Evolutionary conservation across 2,888 invertebrate genomes (phyloP), one percentile per base, ranked within the genome.

Genomic region (Adelognathus sp.): DNA sequence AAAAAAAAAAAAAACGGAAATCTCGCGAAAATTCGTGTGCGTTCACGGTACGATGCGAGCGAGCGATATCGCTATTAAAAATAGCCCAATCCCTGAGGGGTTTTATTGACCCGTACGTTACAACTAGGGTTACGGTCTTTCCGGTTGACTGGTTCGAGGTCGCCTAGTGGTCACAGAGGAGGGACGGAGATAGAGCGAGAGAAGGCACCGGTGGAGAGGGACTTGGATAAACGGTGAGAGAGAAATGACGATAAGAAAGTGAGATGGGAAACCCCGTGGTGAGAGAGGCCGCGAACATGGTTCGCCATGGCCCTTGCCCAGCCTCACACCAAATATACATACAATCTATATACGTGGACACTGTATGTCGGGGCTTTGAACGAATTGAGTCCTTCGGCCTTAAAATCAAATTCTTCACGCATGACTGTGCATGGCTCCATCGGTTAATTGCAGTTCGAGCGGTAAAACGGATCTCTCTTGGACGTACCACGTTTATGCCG

Each of bases 21-120:
- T n/a, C n/a, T n/a, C n/a, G n/a, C n/a, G n/a, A n/a, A n/a, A n/a
- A n/a, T n/a, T n/a, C n/a, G n/a, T n/a, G n/a, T n/a, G n/a, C n/a
- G n/a, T n/a, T n/a, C n/a, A n/a, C n/a, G n/a, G n/a, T n/a, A n/a
- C n/a, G n/a, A n/a, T n/a, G 46, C 60, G 74, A 61, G 46, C 27
- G 79, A 67, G 58, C 76, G 63, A 79, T 75, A 79, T 67, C 31
- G 82, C 79, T 82, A 85, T 87, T 86, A 87, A 86, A 87, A 87
- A 86, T 87, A 86, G 84, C 83, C 69, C 58, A 76, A 69, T 75
- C 75, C 73, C 80, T 75, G 67, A 67, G 64, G 82, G 81, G 67
- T 87, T 87, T 85, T 86, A 87, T 87, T 83, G 86, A 86, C 83
- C 84, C 83, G 82, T 69, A 77, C 79, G 79, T 84, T 83, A 82